These are phyloP conservation scores for Anolis apletophallus DNA, from an alignment of 2,797 vertebrate genomes.

Conservation along the genomic window DNA sequence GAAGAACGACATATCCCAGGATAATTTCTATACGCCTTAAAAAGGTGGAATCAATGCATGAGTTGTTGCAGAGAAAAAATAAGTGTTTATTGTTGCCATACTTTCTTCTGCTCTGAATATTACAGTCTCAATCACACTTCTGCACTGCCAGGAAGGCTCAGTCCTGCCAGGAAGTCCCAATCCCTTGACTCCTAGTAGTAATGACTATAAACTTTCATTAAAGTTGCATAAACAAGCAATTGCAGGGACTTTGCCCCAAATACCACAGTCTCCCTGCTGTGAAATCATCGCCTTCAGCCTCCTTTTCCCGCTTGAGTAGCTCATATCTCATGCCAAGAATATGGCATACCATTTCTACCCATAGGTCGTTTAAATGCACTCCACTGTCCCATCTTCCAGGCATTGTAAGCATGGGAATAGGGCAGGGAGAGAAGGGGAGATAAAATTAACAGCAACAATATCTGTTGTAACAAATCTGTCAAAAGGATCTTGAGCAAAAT, in stretches of 20 bases:
- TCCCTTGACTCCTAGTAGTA: conserved; percentile 18
- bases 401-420: background rate
- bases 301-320: background rate
- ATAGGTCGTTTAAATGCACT: background rate
- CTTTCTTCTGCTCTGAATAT: background rate
- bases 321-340: conserved; percentile 17
- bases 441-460: background rate
- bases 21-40: background rate
- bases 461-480: background rate
- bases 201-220: conserved; percentile 13
- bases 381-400: background rate
- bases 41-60: background rate
- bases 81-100: background rate
- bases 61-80: background rate
- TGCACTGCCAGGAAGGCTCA: conserved; percentile 10
- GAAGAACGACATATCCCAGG: background rate
- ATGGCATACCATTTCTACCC: background rate
- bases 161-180: conserved; percentile 10
- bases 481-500: background rate
- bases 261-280: background rate
- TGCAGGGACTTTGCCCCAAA: fast-evolving
- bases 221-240: background rate
- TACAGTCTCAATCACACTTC: background rate
- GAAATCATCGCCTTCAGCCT: background rate
- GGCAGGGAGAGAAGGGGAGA: background rate